Evolutionary conservation across 1,140 invertebrate genomes (phyloP).

Genomic region (Riptortus pedestris): DNA sequence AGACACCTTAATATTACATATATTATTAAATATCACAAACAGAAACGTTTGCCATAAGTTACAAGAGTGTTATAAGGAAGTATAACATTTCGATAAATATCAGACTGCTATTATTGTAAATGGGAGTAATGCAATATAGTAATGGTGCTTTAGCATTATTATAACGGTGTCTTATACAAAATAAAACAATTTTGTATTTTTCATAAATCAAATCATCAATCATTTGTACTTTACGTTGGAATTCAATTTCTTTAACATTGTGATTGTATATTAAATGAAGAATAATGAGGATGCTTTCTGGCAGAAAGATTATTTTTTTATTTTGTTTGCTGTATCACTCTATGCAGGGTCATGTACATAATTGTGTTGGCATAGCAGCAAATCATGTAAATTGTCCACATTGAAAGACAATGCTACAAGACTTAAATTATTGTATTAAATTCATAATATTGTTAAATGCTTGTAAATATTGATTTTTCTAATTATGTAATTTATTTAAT

Average conservation of each 20-base stretch:
- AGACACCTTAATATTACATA: constrained; percentile 2
- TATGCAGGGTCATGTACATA: constrained; percentile 24
- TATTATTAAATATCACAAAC: not conserved
- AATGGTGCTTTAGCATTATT: constrained; percentile 8
- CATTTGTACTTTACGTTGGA: no score
- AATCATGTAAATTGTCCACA: constrained; percentile 24
- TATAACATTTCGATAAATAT: not conserved
- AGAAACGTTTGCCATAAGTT: no score
- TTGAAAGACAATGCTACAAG: constrained; percentile 27
- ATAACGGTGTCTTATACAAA: not conserved
- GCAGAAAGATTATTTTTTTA: no score
- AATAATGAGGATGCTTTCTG: no score
- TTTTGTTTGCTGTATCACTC: constrained; percentile 2
- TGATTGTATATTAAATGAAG: no score
- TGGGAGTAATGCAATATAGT: not conserved
- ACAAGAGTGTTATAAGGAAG: no score
- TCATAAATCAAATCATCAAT: no score
- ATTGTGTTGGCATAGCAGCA: constrained; percentile 11
- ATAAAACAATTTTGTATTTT: no score
- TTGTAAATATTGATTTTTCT: constrained; percentile 32
- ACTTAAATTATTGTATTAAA: constrained; percentile 28
- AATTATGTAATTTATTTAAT: constrained; percentile 31
- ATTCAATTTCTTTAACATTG: no score
- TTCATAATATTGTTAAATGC: constrained; percentile 29
- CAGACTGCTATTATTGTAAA: not conserved